These are phyloP conservation scores for Cheilinus undulatus DNA, from an alignment of 2,113 vertebrate species.

Conservation along the genomic window DNA sequence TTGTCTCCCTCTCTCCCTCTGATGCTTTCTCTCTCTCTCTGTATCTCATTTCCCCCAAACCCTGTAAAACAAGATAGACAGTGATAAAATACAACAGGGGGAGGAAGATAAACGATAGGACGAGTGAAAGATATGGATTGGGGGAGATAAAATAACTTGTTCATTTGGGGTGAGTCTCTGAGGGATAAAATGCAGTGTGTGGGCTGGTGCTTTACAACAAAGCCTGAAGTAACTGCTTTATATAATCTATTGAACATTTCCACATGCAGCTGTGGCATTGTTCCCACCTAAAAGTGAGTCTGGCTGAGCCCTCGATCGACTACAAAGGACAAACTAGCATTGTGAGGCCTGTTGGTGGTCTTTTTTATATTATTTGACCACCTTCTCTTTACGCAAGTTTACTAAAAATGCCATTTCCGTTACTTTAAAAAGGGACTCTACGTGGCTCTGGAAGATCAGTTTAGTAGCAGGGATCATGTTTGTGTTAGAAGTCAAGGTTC, in stretches of 20 bases:
- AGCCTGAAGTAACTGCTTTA: constrained; percentile 34
- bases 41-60: constrained; percentile 74
- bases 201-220: constrained; percentile 49
- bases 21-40: constrained; percentile 18
- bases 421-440: background rate
- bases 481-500: background rate
- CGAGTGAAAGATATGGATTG: constrained; percentile 65
- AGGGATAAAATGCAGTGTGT: constrained; percentile 56
- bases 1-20: constrained; percentile 48
- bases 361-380: constrained; percentile 16
- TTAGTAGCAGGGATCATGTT: background rate
- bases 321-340: constrained; percentile 13
- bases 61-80: constrained; percentile 72
- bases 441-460: too few relatives aligned
- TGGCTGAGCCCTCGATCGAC: constrained; percentile 12
- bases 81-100: constrained; percentile 66
- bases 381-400: background rate
- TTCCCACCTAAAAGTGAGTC: constrained; percentile 43
- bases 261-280: constrained; percentile 39
- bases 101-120: constrained; percentile 70
- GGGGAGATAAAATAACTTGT: constrained; percentile 71
- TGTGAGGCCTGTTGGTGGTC: constrained; percentile 1
- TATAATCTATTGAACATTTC: constrained; percentile 58
- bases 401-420: background rate
- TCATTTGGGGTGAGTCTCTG: constrained; percentile 58